Conservation (phyloP, 2,888 invertebrate species). For the Drosophila mettleri region DNA sequence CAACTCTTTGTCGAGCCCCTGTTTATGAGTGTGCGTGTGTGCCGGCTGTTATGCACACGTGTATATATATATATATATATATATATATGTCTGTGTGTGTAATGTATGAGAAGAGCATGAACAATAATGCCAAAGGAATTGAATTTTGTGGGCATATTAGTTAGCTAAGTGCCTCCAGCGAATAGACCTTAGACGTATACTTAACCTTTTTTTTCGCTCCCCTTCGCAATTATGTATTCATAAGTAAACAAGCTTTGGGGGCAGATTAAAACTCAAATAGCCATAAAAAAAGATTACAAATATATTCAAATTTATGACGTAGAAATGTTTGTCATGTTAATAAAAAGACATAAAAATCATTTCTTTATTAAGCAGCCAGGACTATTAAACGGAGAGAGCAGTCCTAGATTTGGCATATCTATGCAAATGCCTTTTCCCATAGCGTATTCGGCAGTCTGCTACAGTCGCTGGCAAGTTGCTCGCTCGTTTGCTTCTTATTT, state of each 20-base stretch:
- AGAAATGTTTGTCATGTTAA: conserved; percentile 2
- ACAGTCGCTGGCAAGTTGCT: background rate
- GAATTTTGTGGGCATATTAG: conserved; percentile 22
- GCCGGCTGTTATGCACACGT: conserved; percentile 19
- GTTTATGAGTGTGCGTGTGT: conserved; percentile 56
- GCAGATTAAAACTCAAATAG: background rate
- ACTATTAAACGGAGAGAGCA: background rate
- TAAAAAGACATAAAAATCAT: conserved; percentile 1
- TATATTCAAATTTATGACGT: conserved; percentile 8
- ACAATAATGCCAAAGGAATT: conserved; percentile 17
- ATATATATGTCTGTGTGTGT: conserved; percentile 51
- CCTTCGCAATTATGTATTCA: background rate
- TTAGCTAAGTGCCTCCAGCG: conserved; percentile 1
- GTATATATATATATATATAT: too few species aligned
- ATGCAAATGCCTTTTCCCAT: background rate
- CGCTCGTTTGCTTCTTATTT: conserved; percentile 56
- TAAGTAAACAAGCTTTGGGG: background rate
- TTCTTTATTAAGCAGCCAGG: background rate
- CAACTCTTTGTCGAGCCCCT: conserved; percentile 71
- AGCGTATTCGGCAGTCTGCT: conserved; percentile 34
- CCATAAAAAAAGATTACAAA: conserved; percentile 10
- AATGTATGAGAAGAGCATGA: conserved; percentile 49
- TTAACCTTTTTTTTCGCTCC: background rate
- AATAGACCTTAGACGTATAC: background rate
- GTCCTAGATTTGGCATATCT: background rate